phyloP scores from a whole-genome alignment of 2,797 vertebrate species.

The Spea hammondii region DNA sequence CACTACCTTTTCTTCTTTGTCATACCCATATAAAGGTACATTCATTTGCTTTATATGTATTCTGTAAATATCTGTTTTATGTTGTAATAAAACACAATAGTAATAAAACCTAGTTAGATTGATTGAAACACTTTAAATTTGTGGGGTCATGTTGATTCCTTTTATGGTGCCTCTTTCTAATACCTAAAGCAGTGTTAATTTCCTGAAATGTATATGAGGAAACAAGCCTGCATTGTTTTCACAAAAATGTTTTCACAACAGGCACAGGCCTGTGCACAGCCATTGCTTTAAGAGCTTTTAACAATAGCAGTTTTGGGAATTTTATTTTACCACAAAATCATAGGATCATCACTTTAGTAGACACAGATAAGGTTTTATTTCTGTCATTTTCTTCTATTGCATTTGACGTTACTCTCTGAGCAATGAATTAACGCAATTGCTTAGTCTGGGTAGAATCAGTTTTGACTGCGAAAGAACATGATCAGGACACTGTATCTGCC shows the following conservation, averaged over 20 bases:
- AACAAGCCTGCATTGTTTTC: slow-evolving; percentile 43
- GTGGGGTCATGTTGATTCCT: slow-evolving; percentile 13
- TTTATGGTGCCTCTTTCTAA: slow-evolving; percentile 18
- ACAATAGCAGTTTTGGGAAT: slow-evolving; percentile 51
- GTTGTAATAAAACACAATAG: background rate
- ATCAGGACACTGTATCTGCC: slow-evolving; percentile 13
- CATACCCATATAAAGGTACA: no score
- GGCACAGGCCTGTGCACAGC: slow-evolving; percentile 30
- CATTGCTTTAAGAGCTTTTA: slow-evolving; percentile 33
- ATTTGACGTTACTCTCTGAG: slow-evolving; percentile 44
- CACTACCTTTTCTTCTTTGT: no score
- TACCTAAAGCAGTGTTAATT: slow-evolving; percentile 31
- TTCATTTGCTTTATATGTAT: no score
- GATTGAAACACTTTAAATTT: background rate
- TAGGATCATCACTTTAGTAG: slow-evolving; percentile 49
- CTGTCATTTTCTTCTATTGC: slow-evolving; percentile 33
- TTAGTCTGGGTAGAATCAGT: slow-evolving; percentile 33
- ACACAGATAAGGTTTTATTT: slow-evolving; percentile 47
- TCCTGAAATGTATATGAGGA: slow-evolving; percentile 30
- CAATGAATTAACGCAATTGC: slow-evolving; percentile 30
- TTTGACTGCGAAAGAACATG: slow-evolving; percentile 10
- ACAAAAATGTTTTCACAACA: slow-evolving; percentile 23
- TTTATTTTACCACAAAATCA: slow-evolving; percentile 50
- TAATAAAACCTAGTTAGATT: background rate
- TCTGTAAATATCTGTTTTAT: no score